Evolutionary conservation across 2,888 invertebrate genomes (phyloP).

Genomic region (Mesorhabditis sp.): DNA sequence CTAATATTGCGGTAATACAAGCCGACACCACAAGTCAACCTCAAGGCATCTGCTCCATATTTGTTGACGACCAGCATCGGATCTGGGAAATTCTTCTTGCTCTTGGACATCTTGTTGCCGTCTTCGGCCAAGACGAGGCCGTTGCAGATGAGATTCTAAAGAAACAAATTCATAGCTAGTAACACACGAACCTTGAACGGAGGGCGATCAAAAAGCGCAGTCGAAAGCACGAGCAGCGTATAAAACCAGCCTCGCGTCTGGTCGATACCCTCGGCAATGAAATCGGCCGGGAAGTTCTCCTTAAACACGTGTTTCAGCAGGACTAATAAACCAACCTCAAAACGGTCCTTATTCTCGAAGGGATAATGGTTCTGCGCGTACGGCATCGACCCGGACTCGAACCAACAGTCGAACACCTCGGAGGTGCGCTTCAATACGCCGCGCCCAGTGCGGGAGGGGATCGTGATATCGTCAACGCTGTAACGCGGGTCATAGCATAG

Average conservation of each 20-base stretch:
- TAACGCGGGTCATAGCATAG: conserved; percentile 13
- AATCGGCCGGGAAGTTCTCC: conserved; percentile 91
- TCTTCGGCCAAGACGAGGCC: conserved; percentile 87
- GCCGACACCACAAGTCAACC: conserved; percentile 59
- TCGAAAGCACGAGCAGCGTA: conserved; percentile 91
- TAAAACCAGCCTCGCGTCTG: conserved; percentile 70
- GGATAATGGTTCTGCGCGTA: conserved; percentile 95
- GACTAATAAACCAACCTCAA: conserved; percentile 60
- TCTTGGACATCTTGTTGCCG: conserved; percentile 98
- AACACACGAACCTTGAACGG: conserved; percentile 74
- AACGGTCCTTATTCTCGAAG: conserved; percentile 70
- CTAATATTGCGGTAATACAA: background rate
- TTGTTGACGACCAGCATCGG: conserved; percentile 80
- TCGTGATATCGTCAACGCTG: conserved; percentile 82
- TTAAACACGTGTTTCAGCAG: conserved; percentile 67
- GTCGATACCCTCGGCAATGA: conserved; percentile 85
- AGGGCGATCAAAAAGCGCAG: conserved; percentile 87
- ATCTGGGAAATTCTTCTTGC: conserved; percentile 97
- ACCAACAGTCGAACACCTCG: conserved; percentile 99
- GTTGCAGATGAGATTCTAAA: conserved; percentile 84
- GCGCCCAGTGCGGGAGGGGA: conserved; percentile 81
- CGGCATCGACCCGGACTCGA: conserved; percentile 98
- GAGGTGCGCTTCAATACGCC: conserved; percentile 79
- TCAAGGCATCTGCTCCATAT: conserved; percentile 92
- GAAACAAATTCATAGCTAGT: background rate